These are phyloP conservation scores for Osmoderma eremita DNA, from an alignment of 2,888 invertebrate species.

Conservation along the genomic window DNA sequence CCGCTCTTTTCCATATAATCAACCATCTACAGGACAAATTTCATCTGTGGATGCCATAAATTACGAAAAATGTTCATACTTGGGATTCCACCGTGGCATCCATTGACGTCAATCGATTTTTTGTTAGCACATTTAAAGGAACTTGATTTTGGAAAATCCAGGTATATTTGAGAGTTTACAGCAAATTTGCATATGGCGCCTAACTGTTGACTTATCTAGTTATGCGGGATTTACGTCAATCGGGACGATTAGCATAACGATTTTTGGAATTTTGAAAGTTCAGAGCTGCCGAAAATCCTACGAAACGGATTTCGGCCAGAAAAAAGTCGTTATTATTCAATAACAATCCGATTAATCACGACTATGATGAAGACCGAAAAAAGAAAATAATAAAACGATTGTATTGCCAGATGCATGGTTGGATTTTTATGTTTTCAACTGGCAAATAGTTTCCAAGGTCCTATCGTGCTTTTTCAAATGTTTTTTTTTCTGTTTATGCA, in stretches of 20 bases:
- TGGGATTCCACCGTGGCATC: conserved; percentile 19
- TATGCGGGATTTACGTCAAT: conserved; percentile 19
- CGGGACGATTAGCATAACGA: conserved; percentile 28
- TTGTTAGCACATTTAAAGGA: conserved; percentile 2
- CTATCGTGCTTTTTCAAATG: conserved; percentile 6
- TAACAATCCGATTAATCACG: conserved; percentile 37
- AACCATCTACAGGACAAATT: conserved; percentile 20
- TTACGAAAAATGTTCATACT: conserved; percentile 19
- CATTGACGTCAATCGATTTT: conserved; percentile 36
- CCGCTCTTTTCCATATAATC: conserved; percentile 21
- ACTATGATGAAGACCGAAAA: not conserved
- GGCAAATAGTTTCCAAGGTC: conserved; percentile 34
- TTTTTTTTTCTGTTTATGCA: conserved; percentile 1
- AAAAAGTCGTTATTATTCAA: conserved; percentile 30
- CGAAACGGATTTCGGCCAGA: conserved; percentile 2
- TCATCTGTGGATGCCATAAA: conserved; percentile 17
- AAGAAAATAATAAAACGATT: conserved; percentile 27
- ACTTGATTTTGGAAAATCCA: conserved; percentile 35
- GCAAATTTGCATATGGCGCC: conserved; percentile 35
- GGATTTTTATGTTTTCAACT: conserved; percentile 10
- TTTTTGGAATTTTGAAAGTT: conserved; percentile 36
- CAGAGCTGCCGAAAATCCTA: conserved; percentile 10
- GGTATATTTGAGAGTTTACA: conserved; percentile 22
- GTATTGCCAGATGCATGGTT: conserved; percentile 27
- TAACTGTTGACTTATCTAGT: conserved; percentile 34